Evolutionary conservation across 1,140 invertebrate genomes (phyloP).

Genomic region (Brachionus paranguensis): DNA sequence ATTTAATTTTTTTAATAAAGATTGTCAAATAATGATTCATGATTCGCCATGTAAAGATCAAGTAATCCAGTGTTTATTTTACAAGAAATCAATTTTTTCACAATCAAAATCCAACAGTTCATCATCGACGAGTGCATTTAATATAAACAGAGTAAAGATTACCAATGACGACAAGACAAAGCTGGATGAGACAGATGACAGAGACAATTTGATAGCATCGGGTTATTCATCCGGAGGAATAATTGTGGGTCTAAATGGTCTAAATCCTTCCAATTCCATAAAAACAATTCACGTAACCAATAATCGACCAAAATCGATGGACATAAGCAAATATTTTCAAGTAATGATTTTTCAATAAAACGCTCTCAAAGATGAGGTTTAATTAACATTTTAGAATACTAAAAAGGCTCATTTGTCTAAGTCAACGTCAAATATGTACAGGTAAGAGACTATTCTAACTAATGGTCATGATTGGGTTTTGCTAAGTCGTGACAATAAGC

Average conservation of each 20-base stretch:
- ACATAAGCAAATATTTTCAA: conserved; percentile 38
- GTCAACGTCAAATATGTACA: conserved; percentile 39
- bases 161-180: background rate
- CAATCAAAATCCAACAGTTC: conserved; percentile 7
- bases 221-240: background rate
- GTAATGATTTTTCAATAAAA: conserved; percentile 3
- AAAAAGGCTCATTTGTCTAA: conserved; percentile 35
- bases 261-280: background rate
- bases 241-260: background rate
- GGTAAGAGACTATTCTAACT: conserved; percentile 27
- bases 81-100: conserved; percentile 17
- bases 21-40: conserved; percentile 3
- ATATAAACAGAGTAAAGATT: background rate
- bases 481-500: background rate
- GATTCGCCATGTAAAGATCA: conserved; percentile 4
- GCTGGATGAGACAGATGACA: background rate
- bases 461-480: background rate
- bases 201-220: background rate
- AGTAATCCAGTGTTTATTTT: background rate
- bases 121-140: background rate
- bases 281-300: conserved; percentile 1
- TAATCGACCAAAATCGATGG: conserved; percentile 37
- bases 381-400: background rate
- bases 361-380: background rate
- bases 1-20: background rate